Evolutionary conservation across 2,113 vertebrate species (phyloP).

Genomic region (Dendropsophus ebraccatus): DNA sequence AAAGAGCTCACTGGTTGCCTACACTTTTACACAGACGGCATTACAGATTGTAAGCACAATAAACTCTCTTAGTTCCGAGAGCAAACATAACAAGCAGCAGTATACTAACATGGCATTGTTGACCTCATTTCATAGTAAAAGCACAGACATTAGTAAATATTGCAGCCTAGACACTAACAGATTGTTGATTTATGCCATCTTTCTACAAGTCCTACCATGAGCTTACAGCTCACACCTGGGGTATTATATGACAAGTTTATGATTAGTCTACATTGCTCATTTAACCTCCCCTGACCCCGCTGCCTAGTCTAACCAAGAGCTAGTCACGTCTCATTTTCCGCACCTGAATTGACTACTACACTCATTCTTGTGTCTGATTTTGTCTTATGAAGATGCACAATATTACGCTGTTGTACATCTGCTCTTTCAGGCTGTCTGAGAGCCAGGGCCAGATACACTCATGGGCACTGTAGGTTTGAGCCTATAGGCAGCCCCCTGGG

Average conservation of each 20-base stretch:
- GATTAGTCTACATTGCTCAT: conserved; percentile 35
- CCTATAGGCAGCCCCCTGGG: background rate
- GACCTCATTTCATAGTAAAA: background rate
- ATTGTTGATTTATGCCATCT: background rate
- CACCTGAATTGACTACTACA: background rate
- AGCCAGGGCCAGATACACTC: background rate
- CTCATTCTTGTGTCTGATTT: background rate
- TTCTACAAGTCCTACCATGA: background rate
- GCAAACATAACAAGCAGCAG: background rate
- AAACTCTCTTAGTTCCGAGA: background rate
- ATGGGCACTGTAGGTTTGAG: background rate
- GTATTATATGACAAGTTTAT: background rate
- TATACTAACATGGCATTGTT: background rate
- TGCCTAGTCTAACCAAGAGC: background rate
- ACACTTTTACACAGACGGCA: background rate
- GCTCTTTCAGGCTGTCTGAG: background rate
- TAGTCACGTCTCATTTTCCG: conserved; percentile 12
- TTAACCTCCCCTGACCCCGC: conserved; percentile 23
- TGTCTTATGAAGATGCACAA: background rate
- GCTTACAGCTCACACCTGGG: conserved; percentile 28
- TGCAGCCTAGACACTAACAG: background rate
- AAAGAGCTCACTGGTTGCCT: background rate
- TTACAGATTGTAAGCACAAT: background rate
- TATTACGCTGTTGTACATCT: background rate
- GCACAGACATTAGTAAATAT: background rate